A percentile compares a stretch with the other conserved stretches of the same genome.
phyloP scores from a whole-genome alignment of 2,888 invertebrate species.

The Dysmachus trigonus region DNA sequence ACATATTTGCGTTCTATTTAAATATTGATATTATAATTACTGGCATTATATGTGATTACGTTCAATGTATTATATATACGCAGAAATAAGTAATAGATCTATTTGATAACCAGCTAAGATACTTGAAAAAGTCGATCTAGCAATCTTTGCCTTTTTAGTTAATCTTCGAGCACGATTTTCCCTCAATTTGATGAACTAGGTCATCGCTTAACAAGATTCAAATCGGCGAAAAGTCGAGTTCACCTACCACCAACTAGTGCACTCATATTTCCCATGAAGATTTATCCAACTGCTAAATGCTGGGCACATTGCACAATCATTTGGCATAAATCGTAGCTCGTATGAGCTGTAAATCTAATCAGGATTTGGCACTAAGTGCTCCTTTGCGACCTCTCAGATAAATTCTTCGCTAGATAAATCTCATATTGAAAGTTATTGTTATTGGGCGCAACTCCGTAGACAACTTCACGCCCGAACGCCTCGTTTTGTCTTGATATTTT shows the following conservation, averaged over 20 bases:
- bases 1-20: too few species aligned
- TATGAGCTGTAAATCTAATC: neutral
- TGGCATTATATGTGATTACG: too few species aligned
- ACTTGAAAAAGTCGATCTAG: neutral
- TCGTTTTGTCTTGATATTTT: conserved; percentile 16
- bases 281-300: neutral
- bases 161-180: neutral
- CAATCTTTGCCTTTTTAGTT: neutral
- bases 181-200: neutral
- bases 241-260: neutral
- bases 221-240: neutral
- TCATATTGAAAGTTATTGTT: neutral
- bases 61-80: neutral
- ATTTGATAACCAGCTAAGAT: neutral
- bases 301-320: neutral
- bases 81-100: neutral
- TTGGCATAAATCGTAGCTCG: neutral
- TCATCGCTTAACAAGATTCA: neutral
- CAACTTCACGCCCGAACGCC: neutral
- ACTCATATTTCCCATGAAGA: neutral
- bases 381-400: neutral
- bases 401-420: neutral
- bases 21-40: too few species aligned
- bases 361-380: neutral
- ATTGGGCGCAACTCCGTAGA: neutral